These are phyloP conservation scores for Paralichthys olivaceus DNA, from an alignment of 2,113 vertebrate genomes.

Conservation along the genomic window DNA sequence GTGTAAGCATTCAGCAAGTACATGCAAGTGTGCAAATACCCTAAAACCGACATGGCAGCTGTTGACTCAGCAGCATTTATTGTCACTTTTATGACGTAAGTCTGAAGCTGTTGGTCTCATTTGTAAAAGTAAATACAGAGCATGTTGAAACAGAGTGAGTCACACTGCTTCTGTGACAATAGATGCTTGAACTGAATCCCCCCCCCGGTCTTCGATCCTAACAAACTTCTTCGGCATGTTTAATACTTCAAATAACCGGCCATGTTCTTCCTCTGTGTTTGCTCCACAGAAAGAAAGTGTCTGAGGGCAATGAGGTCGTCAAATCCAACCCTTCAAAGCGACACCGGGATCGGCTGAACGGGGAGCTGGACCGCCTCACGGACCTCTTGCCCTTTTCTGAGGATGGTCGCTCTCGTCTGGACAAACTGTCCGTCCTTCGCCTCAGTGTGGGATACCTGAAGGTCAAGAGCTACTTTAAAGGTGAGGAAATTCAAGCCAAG, in stretches of 20 bases:
- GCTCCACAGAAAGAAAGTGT: slow-evolving; percentile 65
- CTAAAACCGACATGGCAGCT: neutral
- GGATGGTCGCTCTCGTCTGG: slow-evolving; percentile 80
- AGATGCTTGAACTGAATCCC: slow-evolving; percentile 16
- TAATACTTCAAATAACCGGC: neutral
- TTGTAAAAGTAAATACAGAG: neutral
- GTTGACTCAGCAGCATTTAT: slow-evolving; percentile 16
- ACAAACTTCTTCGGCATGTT: neutral
- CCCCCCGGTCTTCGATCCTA: neutral
- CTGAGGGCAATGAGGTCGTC: slow-evolving; percentile 39
- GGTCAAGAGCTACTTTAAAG: slow-evolving; percentile 84
- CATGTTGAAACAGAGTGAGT: slow-evolving; percentile 27
- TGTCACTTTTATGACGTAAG: slow-evolving; percentile 2
- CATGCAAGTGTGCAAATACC: neutral
- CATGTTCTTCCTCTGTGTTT: neutral
- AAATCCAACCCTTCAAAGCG: slow-evolving; percentile 87
- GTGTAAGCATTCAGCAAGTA: too few species aligned
- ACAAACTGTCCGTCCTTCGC: slow-evolving; percentile 86
- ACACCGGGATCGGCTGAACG: slow-evolving; percentile 84
- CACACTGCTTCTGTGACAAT: neutral
- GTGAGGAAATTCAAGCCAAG: slow-evolving; percentile 51
- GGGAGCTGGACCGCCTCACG: slow-evolving; percentile 84
- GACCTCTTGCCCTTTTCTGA: slow-evolving; percentile 83
- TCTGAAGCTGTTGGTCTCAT: neutral
- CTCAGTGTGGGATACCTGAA: slow-evolving; percentile 86